phyloP scores from a whole-genome alignment of 2,797 vertebrate species.

The Holocentrus rufus region DNA sequence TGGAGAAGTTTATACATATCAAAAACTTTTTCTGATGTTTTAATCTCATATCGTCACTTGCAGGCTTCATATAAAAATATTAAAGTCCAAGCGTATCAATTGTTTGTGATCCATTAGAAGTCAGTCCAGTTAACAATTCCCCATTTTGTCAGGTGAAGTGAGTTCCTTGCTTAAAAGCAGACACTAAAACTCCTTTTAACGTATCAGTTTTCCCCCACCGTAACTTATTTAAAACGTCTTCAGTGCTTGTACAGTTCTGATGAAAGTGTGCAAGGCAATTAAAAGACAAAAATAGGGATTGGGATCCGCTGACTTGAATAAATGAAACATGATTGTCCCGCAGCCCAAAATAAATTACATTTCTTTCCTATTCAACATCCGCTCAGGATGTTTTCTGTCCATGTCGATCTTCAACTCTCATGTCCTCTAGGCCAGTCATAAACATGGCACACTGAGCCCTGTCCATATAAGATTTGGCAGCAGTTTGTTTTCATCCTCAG shows the following conservation, averaged over 20 bases:
- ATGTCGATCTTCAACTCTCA: slow-evolving; percentile 38
- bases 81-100: slow-evolving; percentile 28
- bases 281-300: slow-evolving; percentile 79
- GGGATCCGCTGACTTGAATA: slow-evolving; percentile 55
- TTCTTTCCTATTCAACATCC: slow-evolving; percentile 28
- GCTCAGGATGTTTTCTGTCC: slow-evolving; percentile 31
- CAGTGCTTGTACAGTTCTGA: slow-evolving; percentile 60
- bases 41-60: background rate
- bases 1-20: background rate
- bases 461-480: slow-evolving; percentile 33
- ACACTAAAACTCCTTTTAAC: slow-evolving; percentile 71
- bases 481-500: slow-evolving; percentile 40
- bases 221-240: slow-evolving; percentile 59
- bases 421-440: slow-evolving; percentile 31
- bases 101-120: slow-evolving; percentile 48
- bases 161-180: slow-evolving; percentile 71
- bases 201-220: slow-evolving; percentile 64
- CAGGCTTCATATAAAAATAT: slow-evolving; percentile 13
- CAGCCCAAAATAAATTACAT: slow-evolving; percentile 44
- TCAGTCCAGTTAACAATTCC: slow-evolving; percentile 63
- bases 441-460: slow-evolving; percentile 36
- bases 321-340: slow-evolving; percentile 51
- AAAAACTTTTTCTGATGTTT: slow-evolving; percentile 23
- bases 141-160: slow-evolving; percentile 71
- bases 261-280: slow-evolving; percentile 61